A percentile compares a stretch with the other conserved stretches of the same genome.
Conservation (phyloP, 2,797 vertebrate genomes). For the Amblyopsis hoosieri region DNA sequence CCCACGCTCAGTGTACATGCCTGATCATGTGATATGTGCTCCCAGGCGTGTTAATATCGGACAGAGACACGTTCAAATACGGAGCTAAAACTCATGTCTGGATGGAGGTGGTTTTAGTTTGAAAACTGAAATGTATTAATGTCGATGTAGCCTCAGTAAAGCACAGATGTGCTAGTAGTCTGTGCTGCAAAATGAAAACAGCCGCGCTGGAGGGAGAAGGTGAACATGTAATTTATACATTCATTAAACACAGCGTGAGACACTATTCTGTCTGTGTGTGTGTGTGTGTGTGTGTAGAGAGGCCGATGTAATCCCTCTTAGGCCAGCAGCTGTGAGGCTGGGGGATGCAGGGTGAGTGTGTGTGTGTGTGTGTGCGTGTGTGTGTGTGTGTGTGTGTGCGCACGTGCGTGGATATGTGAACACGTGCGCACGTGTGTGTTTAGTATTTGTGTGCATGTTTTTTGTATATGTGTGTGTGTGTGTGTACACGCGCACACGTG, state of each 20-base stretch:
- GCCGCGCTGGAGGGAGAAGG: conserved; percentile 51
- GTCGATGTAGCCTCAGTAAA: not conserved
- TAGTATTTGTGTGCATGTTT: not conserved
- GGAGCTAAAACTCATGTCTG: no score
- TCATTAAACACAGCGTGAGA: conserved; percentile 53
- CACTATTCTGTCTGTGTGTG: no score
- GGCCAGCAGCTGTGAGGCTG: conserved; percentile 31
- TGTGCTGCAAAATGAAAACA: conserved; percentile 35
- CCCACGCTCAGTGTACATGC: no score
- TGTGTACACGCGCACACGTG: no score
- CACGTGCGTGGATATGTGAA: conserved; percentile 7
- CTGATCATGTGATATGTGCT: no score
- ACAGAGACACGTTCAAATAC: no score
- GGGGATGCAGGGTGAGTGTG: conserved; percentile 15
- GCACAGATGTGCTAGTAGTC: not conserved
- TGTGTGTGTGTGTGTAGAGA: no score
- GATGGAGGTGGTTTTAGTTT: no score
- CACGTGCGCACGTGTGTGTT: conserved; percentile 1
- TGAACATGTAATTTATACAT: conserved; percentile 65
- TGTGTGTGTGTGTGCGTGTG: conserved; percentile 20
- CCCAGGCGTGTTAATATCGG: no score
- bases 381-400: conserved; percentile 18
- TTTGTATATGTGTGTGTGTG: conserved; percentile 11
- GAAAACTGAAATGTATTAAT: no score
- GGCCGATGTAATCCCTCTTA: no score